These are phyloP conservation scores for Guaruba guarouba DNA, from an alignment of 2,113 vertebrate genomes.

Conservation along the genomic window DNA sequence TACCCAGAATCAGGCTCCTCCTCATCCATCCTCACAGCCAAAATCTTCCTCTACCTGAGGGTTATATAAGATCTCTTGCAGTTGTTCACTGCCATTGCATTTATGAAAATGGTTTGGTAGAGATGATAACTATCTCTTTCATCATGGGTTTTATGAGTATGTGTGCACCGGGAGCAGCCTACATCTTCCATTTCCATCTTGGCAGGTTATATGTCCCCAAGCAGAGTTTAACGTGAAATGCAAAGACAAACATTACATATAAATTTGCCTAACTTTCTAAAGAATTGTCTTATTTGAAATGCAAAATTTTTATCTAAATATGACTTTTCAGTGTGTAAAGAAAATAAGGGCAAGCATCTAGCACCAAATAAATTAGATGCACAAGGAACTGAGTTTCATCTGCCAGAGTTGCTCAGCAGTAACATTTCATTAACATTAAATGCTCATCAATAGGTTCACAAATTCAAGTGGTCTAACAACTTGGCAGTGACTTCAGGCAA, in stretches of 20 bases:
- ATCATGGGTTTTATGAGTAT: neutral
- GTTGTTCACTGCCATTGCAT: neutral
- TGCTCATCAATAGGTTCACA: neutral
- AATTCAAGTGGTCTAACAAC: neutral
- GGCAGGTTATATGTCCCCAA: neutral
- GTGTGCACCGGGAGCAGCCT: neutral
- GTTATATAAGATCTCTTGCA: neutral
- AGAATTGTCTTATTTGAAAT: neutral
- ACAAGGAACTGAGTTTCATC: slow-evolving; percentile 30
- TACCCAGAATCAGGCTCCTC: neutral
- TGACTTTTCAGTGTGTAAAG: neutral
- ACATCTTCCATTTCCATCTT: slow-evolving; percentile 26
- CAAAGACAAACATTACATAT: neutral
- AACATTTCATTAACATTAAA: slow-evolving; percentile 7
- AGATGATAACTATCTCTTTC: neutral
- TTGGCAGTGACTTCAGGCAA: neutral
- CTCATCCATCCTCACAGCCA: neutral
- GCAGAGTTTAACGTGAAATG: neutral
- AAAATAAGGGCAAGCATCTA: slow-evolving; percentile 4
- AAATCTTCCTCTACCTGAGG: too few relatives aligned
- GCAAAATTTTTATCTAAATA: slow-evolving; percentile 6
- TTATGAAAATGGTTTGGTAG: neutral
- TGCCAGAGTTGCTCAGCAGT: slow-evolving; percentile 12
- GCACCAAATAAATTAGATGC: slow-evolving; percentile 18
- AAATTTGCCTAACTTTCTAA: neutral